Percentiles rank a stretch among this genome's conserved stretches.
Conservation (phyloP, 2,797 vertebrate genomes). For the Acestrorhynchus altus region DNA sequence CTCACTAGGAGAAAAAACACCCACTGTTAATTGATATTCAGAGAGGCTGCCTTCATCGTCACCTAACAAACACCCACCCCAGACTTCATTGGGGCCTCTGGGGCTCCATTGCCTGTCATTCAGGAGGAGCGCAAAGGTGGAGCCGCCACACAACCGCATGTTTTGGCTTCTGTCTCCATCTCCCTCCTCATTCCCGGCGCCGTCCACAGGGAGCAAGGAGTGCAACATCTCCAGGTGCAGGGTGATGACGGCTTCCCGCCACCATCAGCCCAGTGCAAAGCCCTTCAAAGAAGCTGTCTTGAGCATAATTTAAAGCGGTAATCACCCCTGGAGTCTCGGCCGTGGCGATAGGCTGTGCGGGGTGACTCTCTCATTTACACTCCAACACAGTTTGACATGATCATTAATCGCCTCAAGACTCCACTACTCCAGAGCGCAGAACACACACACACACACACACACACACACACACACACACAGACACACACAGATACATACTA, state of each 20-base stretch:
- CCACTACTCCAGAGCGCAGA: slow-evolving; percentile 86
- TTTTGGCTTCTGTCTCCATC: slow-evolving; percentile 44
- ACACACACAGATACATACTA: slow-evolving; percentile 10
- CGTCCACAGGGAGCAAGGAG: slow-evolving; percentile 54
- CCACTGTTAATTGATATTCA: slow-evolving; percentile 50
- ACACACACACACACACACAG: slow-evolving; percentile 60
- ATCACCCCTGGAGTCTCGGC: slow-evolving; percentile 88
- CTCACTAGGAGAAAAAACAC: slow-evolving; percentile 9
- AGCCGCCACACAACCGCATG: slow-evolving; percentile 34
- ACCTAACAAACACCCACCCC: slow-evolving; percentile 89
- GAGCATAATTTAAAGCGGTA: slow-evolving; percentile 99
- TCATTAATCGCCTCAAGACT: slow-evolving; percentile 92
- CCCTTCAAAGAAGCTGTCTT: slow-evolving; percentile 97
- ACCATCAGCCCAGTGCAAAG: slow-evolving; percentile 61
- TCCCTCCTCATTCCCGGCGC: slow-evolving; percentile 6
- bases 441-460: slow-evolving; percentile 76
- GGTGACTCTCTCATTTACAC: slow-evolving; percentile 93
- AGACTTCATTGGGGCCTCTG: slow-evolving; percentile 80
- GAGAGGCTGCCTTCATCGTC: slow-evolving; percentile 51
- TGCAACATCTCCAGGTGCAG: slow-evolving; percentile 55
- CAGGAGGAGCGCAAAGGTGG: slow-evolving; percentile 40
- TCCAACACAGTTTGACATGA: slow-evolving; percentile 96
- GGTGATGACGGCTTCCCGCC: slow-evolving; percentile 56
- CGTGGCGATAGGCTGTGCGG: slow-evolving; percentile 71
- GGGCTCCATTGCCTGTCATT: slow-evolving; percentile 92